Conservation (phyloP, 2,888 invertebrate species). For the Odontomyia ornata region DNA sequence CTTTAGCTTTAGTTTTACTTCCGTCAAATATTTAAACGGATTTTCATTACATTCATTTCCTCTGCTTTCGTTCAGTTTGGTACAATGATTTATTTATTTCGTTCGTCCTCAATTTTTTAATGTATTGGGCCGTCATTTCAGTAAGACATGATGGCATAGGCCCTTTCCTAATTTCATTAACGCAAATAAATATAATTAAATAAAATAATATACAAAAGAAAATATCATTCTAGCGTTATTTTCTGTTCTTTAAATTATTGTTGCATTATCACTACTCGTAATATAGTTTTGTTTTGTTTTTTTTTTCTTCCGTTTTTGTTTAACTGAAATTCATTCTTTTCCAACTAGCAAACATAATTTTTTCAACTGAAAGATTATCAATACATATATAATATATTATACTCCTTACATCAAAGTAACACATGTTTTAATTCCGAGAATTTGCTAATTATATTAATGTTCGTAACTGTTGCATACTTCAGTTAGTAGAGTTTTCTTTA, state of each 20-base stretch:
- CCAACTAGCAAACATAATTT: constrained; percentile 1
- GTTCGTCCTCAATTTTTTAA: constrained; percentile 2
- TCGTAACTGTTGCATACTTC: constrained; percentile 19
- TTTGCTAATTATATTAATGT: constrained; percentile 11
- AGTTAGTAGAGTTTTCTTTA: not conserved
- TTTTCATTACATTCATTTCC: constrained; percentile 11
- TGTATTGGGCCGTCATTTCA: constrained; percentile 30
- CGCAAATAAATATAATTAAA: constrained; percentile 37
- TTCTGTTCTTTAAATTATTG: constrained; percentile 31
- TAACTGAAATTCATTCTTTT: constrained; percentile 8
- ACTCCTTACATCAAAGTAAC: constrained; percentile 27
- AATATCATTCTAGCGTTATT: constrained; percentile 26
- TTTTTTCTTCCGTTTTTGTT: no score
- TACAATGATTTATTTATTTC: constrained; percentile 5
- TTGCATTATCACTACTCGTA: constrained; percentile 28
- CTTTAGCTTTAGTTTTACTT: constrained; percentile 17
- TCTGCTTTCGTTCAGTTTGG: constrained; percentile 24
- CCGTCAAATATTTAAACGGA: not conserved
- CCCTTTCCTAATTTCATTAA: constrained; percentile 5
- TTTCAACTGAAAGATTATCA: not conserved
- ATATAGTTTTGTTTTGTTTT: not conserved
- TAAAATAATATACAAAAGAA: constrained; percentile 39
- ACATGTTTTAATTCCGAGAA: constrained; percentile 29
- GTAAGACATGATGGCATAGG: constrained; percentile 19
- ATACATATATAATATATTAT: constrained; percentile 7